Base-by-base conservation (phyloP, 1,140 invertebrate species). In the Dendrolimus kikuchii region DNA sequence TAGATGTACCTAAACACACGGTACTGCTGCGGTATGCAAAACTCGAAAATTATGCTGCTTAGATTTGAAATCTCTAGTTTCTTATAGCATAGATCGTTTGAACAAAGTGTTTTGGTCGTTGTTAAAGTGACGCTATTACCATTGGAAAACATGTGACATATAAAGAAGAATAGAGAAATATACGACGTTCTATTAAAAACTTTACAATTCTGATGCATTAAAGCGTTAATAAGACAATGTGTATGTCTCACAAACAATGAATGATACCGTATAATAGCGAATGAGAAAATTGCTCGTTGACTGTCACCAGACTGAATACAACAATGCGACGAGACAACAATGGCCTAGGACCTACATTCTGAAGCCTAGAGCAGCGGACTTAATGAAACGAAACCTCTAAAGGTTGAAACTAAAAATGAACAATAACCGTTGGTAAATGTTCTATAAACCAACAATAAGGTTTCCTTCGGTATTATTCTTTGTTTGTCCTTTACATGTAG, bases 271-370 rank as follows among this genome's bases (percentile, higher is more conserved):
- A 76, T 79, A 79, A 79, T 77, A 64, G 63, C 58, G 75, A 82
- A 80, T 77, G 74, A 68, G 68, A 77, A 77, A 79, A 75, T 78
- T 75, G 76, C 73, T 77, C 76, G 75, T 78, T 70, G 66, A 69
- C 66, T 72, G 68, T 57, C 62, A 62, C 66, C 63, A 64, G 62
- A 57, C 65, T 69, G 68, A 68, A 72, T 77, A 69, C 63, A 66
- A 82, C 79, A 82, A 82, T 80, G 74, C 60, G 60, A 56, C 53
- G 62, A 60, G 62, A 53, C 73, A 71, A 82, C 77, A 82, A 82
- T 82, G 50, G 70, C 46, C 56, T 58, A 68, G 68, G 67, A 72
- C 70, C 73, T 77, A 77, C 65, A 69, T 71, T 71, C 65, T 58
- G 59, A 53, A 49, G 64, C 63, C 70, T 73, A 64, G 60, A 59